A percentile compares a stretch with the other conserved stretches of the same genome.
These are phyloP conservation scores for Microtus ochrogaster DNA, from an alignment of 2,113 vertebrate species.

Conservation along the genomic window DNA sequence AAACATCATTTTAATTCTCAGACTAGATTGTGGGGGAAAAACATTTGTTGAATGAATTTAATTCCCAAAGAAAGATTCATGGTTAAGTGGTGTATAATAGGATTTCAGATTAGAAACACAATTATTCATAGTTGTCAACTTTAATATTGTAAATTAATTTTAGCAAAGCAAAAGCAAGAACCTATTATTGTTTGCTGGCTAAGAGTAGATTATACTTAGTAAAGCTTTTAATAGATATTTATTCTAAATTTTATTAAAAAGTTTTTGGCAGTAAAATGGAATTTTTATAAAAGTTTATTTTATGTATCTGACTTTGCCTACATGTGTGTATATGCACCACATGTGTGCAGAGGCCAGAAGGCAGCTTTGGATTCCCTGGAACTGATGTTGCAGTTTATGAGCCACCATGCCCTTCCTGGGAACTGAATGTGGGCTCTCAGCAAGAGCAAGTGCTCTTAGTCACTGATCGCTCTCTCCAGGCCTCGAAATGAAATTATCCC, in stretches of 20 bases:
- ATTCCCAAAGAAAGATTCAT: conserved; percentile 5
- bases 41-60: neutral
- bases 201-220: conserved; percentile 38
- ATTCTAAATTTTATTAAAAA: neutral
- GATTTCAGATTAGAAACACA: conserved; percentile 34
- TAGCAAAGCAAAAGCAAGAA: conserved; percentile 22
- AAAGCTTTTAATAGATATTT: conserved; percentile 3
- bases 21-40: neutral
- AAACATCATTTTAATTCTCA: neutral
- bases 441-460: neutral
- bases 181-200: neutral
- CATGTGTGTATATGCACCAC: neutral
- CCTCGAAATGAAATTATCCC: neutral
- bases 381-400: neutral
- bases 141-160: conserved; percentile 56
- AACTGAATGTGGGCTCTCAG: neutral
- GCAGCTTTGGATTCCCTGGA: neutral
- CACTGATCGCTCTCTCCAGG: neutral
- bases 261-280: neutral
- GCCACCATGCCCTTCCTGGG: neutral
- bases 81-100: neutral
- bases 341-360: neutral
- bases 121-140: conserved; percentile 33
- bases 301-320: neutral
- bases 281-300: conserved; percentile 7